Base-by-base conservation (phyloP, 2,113 vertebrate genomes). In the Carlito syrichta region DNA sequence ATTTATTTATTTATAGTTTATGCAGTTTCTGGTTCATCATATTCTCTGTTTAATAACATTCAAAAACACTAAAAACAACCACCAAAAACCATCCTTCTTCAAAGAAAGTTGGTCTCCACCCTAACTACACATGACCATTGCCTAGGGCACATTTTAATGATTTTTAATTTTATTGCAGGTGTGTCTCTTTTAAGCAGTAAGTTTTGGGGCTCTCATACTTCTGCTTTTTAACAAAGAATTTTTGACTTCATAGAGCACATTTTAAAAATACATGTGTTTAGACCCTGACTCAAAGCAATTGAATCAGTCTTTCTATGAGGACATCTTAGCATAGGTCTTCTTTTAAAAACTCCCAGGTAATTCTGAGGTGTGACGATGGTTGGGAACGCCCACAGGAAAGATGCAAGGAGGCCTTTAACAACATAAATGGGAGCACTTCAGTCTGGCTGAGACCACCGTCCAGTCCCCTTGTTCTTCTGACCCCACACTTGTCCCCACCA, bases 381-480 rank as follows among this genome's bases (percentile, higher is more conserved):
- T 84, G 32, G 54, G 35, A 74, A 20, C 45, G 32, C 17, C 7
- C 5, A 7, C 1, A 0, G 3, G 11, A 69, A 79, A 56, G n/a
- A 40, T 20, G 35, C 16, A 2, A 35, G 52, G 52, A 86, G 25
- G 12, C 50, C 19, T 50, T 22, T 5, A 3, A 13, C 20, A 52
- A 40, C 12, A 25, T 0, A 77, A 14, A 3, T 4, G 5, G 8
- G 35, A 54, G 43, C 1, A 2, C 10, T 17, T 48, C 0, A 0
- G 25, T 35, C 48, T 25, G 23, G 2, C 35, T 38, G 38, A 30
- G 32, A 12, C 27, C 50, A 68, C 8, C 54, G 30, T 48, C 11
- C 25, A 20, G 27, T 7, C 0, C 8, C 23, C 13, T 43, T 3
- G 10, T 23, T 16, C 74, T 43, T 25, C 58, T 22, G 48, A n/a